phyloP scores from a whole-genome alignment of 2,888 invertebrate species.

The Drymonia ruficornis region DNA sequence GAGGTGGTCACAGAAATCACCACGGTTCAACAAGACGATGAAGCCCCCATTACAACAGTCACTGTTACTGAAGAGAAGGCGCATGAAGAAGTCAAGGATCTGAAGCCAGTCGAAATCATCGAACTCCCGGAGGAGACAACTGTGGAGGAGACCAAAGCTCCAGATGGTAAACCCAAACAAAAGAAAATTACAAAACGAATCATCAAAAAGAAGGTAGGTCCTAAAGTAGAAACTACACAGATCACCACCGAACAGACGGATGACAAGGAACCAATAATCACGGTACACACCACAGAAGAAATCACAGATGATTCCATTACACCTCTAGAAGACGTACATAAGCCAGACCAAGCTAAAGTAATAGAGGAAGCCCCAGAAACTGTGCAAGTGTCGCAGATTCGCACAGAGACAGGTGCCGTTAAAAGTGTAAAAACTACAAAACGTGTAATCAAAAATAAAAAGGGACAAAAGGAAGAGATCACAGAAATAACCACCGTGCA shows the following conservation, averaged over 20 bases:
- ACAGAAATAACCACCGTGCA: conserved; percentile 46
- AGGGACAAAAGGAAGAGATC: conserved; percentile 51
- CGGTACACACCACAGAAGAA: conserved; percentile 57
- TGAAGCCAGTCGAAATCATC: conserved; percentile 25
- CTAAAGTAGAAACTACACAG: conserved; percentile 45
- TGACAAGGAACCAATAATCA: conserved; percentile 53
- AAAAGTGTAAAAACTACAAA: conserved; percentile 39
- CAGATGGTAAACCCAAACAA: conserved; percentile 51
- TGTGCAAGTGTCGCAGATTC: conserved; percentile 29
- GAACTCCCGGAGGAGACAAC: conserved; percentile 57
- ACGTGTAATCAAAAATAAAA: conserved; percentile 46
- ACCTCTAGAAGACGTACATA: conserved; percentile 23
- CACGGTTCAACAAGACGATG: conserved; percentile 37
- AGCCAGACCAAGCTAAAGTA: conserved; percentile 12
- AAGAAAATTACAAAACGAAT: conserved; percentile 56
- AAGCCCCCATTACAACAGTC: conserved; percentile 32
- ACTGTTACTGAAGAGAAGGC: conserved; percentile 22
- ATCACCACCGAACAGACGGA: conserved; percentile 30
- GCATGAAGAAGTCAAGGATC: conserved; percentile 30
- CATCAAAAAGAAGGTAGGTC: conserved; percentile 65
- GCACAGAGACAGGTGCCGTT: conserved; percentile 43
- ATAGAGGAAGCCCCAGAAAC: conserved; percentile 32
- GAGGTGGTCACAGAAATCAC: conserved; percentile 33
- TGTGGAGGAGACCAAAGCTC: conserved; percentile 44
- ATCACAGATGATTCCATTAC: conserved; percentile 27